phyloP scores from a whole-genome alignment of 2,113 vertebrate genomes.

The Poecile atricapillus region DNA sequence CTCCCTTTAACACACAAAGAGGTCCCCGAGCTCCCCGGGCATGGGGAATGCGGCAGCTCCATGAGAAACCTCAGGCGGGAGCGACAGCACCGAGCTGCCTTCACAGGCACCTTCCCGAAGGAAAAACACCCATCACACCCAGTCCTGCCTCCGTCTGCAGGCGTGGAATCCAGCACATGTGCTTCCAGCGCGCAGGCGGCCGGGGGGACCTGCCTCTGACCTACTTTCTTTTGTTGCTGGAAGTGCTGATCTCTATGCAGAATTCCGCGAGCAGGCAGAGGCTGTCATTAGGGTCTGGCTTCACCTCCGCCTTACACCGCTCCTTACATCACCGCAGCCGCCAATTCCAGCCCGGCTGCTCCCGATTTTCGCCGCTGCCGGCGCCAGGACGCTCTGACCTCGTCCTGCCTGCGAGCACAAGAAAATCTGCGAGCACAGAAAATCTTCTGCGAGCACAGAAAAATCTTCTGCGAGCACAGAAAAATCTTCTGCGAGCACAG shows the following conservation, averaged over 20 bases:
- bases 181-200: not conserved
- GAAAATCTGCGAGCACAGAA: not conserved
- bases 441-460: not conserved
- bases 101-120: not conserved
- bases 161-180: constrained; percentile 46
- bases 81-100: not conserved
- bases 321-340: not conserved
- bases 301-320: not conserved
- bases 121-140: not conserved
- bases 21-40: not conserved
- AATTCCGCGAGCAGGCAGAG: constrained; percentile 54
- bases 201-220: constrained; percentile 66
- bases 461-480: not conserved
- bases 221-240: constrained; percentile 79
- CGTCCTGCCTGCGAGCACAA: not conserved
- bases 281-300: not conserved
- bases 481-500: not conserved
- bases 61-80: not conserved
- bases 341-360: not conserved
- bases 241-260: constrained; percentile 74
- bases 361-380: not conserved
- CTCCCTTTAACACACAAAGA: not conserved
- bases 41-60: not conserved
- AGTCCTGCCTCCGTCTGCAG: constrained; percentile 8
- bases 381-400: not conserved